Base-by-base conservation (phyloP, 2,113 vertebrate species). In the Trichomycterus rosablanca region DNA sequence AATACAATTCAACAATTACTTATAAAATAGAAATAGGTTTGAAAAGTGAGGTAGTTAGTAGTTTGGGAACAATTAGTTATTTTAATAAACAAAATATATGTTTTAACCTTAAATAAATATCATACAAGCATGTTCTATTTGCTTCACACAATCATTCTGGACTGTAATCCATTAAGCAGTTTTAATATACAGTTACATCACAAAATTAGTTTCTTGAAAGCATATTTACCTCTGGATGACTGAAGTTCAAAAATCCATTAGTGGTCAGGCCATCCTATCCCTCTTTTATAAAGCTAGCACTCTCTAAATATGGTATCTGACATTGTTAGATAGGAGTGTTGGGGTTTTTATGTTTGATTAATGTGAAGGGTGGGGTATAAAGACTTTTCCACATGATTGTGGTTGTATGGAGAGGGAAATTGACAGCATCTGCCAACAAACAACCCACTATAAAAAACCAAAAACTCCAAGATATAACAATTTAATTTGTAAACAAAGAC, bases 271-370 rank as follows among this genome's bases (percentile, higher is more conserved):
- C 52, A 64, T 48, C 16, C 10, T 20, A 20, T 24, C 30, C 16
- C 42, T 64, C 62, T 56, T 64, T 64, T 64, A 64, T 64, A 64
- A 63, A 48, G 51, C 43, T 37, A 15, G 51, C 42, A 28, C 43
- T 22, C 52, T 64, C 62, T 55, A 64, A 56, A 64, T 55, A 64
- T 48, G 62, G 62, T 9, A 26, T 56, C 28, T 64, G 52, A 51
- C 62, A 55, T 39, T 45, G 42, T 55, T 56, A 10, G 42, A 32
- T 34, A 64, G 52, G 51, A 28, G 26, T 28, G 62, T 39, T 64
- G 19, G 26, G 19, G 62, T 39, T 64, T 26, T 48, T 64, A 39
- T 48, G 51, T 37, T 55, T 64, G 51, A 55, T 46, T 48, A 54
- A 46, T 45, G 39, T 43, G 40, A 51, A 35, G 61, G 61, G 61